A percentile compares a stretch with the other conserved stretches of the same genome.
phyloP scores from a whole-genome alignment of 2,113 vertebrate species.

The Marmota monax region DNA sequence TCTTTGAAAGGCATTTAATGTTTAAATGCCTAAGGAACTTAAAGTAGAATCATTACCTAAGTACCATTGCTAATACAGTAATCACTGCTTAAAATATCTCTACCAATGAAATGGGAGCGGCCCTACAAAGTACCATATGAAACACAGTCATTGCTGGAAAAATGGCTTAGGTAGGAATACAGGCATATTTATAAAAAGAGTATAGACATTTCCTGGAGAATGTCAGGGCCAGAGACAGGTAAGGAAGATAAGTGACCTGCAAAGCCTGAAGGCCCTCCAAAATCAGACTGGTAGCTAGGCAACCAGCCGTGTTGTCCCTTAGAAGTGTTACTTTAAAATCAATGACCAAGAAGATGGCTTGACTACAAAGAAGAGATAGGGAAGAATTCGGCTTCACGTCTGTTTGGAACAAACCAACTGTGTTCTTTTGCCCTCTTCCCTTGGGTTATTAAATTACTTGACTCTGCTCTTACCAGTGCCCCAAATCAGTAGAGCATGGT shows the following conservation, averaged over 20 bases:
- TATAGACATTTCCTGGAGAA: background rate
- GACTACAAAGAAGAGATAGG: background rate
- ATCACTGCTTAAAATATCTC: background rate
- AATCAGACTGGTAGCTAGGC: background rate
- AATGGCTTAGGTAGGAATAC: background rate
- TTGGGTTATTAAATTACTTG: background rate
- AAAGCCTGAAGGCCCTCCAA: background rate
- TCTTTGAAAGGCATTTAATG: conserved; percentile 6
- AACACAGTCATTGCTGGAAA: background rate
- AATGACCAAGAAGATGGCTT: background rate
- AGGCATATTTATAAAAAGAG: background rate
- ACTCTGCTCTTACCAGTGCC: background rate
- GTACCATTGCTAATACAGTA: background rate
- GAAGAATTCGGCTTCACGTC: background rate
- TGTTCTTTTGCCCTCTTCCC: background rate
- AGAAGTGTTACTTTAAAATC: background rate
- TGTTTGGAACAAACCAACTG: background rate
- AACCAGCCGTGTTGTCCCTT: background rate
- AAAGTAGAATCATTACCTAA: background rate
- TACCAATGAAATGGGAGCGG: background rate
- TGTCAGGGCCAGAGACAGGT: background rate
- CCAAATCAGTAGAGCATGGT: background rate
- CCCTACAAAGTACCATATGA: background rate
- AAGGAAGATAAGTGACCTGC: background rate
- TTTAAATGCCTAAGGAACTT: background rate